Conservation (phyloP, 2,888 invertebrate species). For the Anthophora plumipes region DNA sequence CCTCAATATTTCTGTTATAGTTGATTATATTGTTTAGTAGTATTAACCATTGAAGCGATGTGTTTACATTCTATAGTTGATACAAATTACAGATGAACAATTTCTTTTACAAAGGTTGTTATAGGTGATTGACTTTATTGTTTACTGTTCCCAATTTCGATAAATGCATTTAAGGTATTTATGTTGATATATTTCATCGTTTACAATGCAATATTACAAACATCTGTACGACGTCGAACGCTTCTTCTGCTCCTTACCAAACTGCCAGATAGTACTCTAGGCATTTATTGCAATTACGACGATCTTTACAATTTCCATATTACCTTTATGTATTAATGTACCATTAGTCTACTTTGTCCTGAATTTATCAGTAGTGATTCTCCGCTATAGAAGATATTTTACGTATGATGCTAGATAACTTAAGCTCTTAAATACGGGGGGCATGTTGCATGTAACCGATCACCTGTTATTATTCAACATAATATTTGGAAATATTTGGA, state of each 20-base stretch:
- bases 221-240: no score
- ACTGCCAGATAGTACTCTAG: no score
- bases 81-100: neutral
- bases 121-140: neutral
- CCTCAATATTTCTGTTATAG: constrained; percentile 33
- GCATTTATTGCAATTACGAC: neutral
- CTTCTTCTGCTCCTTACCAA: neutral
- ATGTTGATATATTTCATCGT: no score
- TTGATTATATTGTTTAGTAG: neutral
- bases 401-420: no score
- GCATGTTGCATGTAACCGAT: no score
- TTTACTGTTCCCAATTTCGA: neutral
- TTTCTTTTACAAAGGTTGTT: neutral
- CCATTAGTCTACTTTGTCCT: no score
- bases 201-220: no score
- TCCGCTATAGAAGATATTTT: no score
- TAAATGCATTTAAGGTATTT: neutral
- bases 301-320: neutral
- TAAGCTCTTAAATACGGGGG: no score
- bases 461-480: no score
- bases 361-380: no score
- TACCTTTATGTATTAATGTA: neutral
- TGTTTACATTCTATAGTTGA: neutral
- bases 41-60: neutral
- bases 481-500: no score